Base-by-base conservation (phyloP, 2,113 vertebrate species). In the Pterocles gutturalis region DNA sequence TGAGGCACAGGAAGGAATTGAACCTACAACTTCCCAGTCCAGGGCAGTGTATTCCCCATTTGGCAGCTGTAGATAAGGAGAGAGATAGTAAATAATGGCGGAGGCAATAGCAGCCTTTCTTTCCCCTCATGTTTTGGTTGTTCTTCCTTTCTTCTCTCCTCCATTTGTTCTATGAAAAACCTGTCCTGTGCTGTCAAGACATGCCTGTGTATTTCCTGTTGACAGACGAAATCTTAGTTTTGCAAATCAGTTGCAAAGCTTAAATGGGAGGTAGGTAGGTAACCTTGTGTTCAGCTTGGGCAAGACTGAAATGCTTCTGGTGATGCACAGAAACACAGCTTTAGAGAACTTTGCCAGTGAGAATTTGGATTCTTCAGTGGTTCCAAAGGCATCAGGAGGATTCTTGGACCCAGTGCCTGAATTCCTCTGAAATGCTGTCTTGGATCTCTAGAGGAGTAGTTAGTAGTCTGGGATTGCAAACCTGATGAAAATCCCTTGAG, bases 151-250 rank as follows among this genome's bases (percentile, higher is more conserved):
- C 41, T 41, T 41, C 41, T 41, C 41, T 13, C 41, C 41, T 41
- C 36, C 13, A 4, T 43, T 67, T 91, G 6, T 80, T 85, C 24
- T 54, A 6, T 70, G 64, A 49, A 62, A 86, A 89, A 77, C 64
- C 46, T 89, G 83, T 90, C 83, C 45, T 86, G 76, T 77, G 83
- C 89, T 96, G 91, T 73, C 65, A 87, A 77, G 69, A 72, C 89
- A 75, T 83, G 91, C 29, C 64, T 83, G 12, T n/a, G 7, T 82
- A 3, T 66, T 93, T 34, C 57, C 41, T 80, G 19, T 77, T 92
- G 71, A 80, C 79, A 77, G 61, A 89, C 9, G 53, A 61, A 54
- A 33, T 90, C 4, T 46, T 80, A 29, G 55, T 71, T 96, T 91
- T 95, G 76, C 83, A 60, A 76, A 70, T 83, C 19, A 53, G 25